A percentile compares a stretch with the other conserved stretches of the same genome.
Conservation (phyloP, 2,113 vertebrate genomes). For the Macrotus californicus region DNA sequence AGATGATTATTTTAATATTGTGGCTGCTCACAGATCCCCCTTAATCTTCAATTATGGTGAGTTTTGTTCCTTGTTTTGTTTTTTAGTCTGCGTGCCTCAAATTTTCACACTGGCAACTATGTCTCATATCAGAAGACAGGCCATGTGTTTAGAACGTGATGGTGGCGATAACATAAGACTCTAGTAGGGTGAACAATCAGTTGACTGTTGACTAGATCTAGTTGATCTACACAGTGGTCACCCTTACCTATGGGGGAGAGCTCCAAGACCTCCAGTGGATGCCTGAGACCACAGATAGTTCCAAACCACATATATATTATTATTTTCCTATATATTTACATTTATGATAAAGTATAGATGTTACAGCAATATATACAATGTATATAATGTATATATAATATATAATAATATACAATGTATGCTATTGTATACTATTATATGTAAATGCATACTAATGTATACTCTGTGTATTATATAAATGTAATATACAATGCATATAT, state of each 20-base stretch:
- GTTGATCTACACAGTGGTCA: neutral
- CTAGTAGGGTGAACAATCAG: neutral
- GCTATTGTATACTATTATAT: no score
- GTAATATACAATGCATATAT: no score
- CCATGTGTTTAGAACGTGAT: neutral
- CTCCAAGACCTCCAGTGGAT: neutral
- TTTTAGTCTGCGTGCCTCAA: neutral
- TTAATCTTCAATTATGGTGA: neutral
- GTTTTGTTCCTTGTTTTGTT: neutral
- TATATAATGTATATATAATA: no score
- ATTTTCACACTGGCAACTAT: neutral
- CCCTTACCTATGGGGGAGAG: neutral
- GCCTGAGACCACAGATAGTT: neutral
- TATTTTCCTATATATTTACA: neutral
- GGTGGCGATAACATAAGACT: neutral
- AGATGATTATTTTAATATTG: conserved; percentile 71
- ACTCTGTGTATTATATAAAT: no score
- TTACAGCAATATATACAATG: neutral
- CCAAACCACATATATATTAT: neutral
- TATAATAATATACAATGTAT: no score
- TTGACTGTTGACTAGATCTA: neutral
- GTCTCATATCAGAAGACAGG: neutral
- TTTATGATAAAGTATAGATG: neutral
- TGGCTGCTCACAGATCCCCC: conserved; percentile 45
- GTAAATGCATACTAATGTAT: no score